phyloP scores from a whole-genome alignment of 1,140 invertebrate species.

The Hypsibius dujardini region DNA sequence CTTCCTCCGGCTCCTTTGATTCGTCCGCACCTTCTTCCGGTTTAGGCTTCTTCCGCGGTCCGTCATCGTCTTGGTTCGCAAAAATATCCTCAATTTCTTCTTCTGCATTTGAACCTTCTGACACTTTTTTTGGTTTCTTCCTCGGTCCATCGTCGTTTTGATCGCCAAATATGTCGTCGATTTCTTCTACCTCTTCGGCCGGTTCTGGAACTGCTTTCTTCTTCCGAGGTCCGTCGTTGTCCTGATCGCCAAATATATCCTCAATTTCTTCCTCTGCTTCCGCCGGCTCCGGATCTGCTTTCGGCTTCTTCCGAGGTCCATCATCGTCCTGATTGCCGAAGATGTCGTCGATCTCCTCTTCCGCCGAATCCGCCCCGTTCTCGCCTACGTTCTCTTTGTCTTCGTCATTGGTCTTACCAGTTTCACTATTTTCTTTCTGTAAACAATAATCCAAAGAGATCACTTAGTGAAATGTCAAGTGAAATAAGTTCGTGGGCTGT shows the following conservation, averaged over 20 bases:
- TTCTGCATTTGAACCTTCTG: constrained; percentile 26
- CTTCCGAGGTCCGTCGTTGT: background rate
- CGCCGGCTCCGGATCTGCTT: constrained; percentile 24
- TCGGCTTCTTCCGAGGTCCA: constrained; percentile 19
- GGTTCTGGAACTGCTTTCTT: background rate
- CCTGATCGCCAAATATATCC: constrained; percentile 21
- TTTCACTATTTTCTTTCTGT: too few species aligned
- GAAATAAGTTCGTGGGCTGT: too few species aligned
- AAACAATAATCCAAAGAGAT: too few species aligned
- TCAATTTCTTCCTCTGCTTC: constrained; percentile 30
- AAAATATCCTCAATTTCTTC: constrained; percentile 29
- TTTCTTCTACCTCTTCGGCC: background rate
- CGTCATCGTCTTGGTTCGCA: constrained; percentile 21
- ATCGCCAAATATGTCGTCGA: background rate
- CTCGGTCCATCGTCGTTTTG: background rate
- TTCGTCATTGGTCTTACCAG: background rate
- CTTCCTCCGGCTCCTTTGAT: constrained; percentile 26
- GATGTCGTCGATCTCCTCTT: constrained; percentile 1
- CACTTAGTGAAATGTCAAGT: too few species aligned
- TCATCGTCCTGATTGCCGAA: constrained; percentile 23
- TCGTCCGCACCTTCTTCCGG: constrained; percentile 21
- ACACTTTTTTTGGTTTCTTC: constrained; percentile 19
- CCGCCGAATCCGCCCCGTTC: background rate
- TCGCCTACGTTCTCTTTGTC: background rate
- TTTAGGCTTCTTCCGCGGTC: constrained; percentile 21